A percentile compares a stretch with the other conserved stretches of the same genome.
phyloP scores from a whole-genome alignment of 2,797 vertebrate species.

The Lateolabrax maculatus region DNA sequence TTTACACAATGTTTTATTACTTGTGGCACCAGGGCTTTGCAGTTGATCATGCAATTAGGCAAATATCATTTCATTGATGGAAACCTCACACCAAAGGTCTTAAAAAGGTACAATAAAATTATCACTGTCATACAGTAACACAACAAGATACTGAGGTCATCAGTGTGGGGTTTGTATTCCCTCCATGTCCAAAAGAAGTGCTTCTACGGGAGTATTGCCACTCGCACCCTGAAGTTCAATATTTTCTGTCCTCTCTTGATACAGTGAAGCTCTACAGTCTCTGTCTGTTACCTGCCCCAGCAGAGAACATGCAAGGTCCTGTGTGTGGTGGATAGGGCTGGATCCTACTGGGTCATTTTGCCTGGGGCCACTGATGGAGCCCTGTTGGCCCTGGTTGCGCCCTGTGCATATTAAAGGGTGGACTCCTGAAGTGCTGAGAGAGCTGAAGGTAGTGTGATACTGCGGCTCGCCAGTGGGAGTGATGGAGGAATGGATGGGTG shows the following conservation, averaged over 20 bases:
- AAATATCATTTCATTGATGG: background rate
- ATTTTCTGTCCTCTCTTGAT: constrained; percentile 49
- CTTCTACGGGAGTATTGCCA: constrained; percentile 32
- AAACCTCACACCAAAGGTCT: constrained; percentile 19
- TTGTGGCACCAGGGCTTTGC: constrained; percentile 1
- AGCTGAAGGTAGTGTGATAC: constrained; percentile 74
- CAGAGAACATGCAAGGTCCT: constrained; percentile 45
- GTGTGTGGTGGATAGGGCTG: constrained; percentile 63
- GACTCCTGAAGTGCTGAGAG: constrained; percentile 60
- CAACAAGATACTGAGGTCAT: constrained; percentile 8
- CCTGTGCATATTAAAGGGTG: constrained; percentile 51
- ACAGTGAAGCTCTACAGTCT: constrained; percentile 39
- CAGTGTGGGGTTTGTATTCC: constrained; percentile 35
- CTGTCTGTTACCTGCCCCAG: constrained; percentile 47
- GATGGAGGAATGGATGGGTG: constrained; percentile 74
- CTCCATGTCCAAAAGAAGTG: constrained; percentile 46
- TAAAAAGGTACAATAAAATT: background rate
- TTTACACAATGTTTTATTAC: constrained; percentile 25
- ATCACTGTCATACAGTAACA: background rate
- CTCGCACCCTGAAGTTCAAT: constrained; percentile 24
- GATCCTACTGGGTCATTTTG: constrained; percentile 75
- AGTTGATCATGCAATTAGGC: background rate
- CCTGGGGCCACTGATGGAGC: constrained; percentile 57
- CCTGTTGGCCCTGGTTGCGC: constrained; percentile 49
- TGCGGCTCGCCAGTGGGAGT: constrained; percentile 69